Evolutionary conservation across 2,888 invertebrate genomes (phyloP).

Genomic region (Cantharis rufa): DNA sequence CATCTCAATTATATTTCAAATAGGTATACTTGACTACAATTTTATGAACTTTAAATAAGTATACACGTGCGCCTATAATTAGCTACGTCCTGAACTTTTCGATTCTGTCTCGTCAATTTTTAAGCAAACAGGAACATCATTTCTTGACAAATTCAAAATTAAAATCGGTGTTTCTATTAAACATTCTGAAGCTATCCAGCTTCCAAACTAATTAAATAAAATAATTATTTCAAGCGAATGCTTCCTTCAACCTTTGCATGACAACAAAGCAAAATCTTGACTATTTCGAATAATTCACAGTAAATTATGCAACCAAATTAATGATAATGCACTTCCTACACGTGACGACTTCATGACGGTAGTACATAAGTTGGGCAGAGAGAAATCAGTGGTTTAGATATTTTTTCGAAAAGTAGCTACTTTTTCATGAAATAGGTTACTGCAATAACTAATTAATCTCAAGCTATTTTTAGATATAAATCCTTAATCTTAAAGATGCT

Average conservation of each 20-base stretch:
- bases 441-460: too few species aligned
- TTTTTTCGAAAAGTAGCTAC: too few species aligned
- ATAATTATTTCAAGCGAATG: neutral
- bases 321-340: neutral
- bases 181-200: too few species aligned
- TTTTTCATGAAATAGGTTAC: too few species aligned
- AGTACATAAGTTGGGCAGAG: neutral
- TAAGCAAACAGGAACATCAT: neutral
- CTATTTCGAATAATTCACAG: neutral
- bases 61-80: neutral
- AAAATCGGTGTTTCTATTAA: neutral
- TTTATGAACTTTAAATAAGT: neutral
- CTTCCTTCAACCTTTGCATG: neutral
- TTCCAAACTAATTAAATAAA: neutral
- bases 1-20: too few species aligned
- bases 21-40: too few species aligned
- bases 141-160: neutral
- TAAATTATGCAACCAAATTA: neutral
- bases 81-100: neutral
- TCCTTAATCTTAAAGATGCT: neutral
- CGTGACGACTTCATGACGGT: neutral
- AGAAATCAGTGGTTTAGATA: too few species aligned
- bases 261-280: neutral
- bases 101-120: neutral
- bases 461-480: neutral